These are phyloP conservation scores for Gymnoscelis rufifasciata DNA, from an alignment of 2,888 invertebrate genomes.

Conservation along the genomic window DNA sequence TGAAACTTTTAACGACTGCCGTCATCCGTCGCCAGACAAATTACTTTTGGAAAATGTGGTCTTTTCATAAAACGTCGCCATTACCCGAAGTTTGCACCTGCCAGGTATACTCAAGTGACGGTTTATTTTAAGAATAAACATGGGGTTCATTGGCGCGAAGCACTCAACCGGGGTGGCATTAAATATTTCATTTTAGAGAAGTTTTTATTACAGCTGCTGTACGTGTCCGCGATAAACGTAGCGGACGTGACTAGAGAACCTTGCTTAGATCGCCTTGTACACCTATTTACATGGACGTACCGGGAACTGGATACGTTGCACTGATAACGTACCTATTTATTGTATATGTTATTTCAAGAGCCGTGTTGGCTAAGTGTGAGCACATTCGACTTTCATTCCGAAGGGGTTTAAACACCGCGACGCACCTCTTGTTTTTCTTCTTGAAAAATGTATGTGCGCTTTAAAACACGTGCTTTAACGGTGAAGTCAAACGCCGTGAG, in stretches of 20 bases:
- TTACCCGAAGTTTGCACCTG: conserved; percentile 29
- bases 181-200: conserved; percentile 78
- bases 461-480: no score
- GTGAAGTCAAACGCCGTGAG: no score
- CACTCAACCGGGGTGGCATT: conserved; percentile 62
- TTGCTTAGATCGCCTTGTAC: conserved; percentile 51
- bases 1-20: conserved; percentile 7
- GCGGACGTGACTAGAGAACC: conserved; percentile 69
- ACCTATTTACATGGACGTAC: conserved; percentile 35
- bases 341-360: not conserved
- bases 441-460: no score
- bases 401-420: no score
- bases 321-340: no score
- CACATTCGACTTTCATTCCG: no score
- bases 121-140: conserved; percentile 55
- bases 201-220: conserved; percentile 72
- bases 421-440: no score
- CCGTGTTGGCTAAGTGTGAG: no score
- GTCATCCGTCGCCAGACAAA: conserved; percentile 8
- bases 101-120: conserved; percentile 23
- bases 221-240: conserved; percentile 74
- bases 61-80: conserved; percentile 9
- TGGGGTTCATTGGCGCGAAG: conserved; percentile 53
- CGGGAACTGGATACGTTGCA: conserved; percentile 31
- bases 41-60: conserved; percentile 14